Evolutionary conservation across 2,113 vertebrate genomes (phyloP), one percentile per base, ranked within the genome.

Genomic region (Sterna hirundo): DNA sequence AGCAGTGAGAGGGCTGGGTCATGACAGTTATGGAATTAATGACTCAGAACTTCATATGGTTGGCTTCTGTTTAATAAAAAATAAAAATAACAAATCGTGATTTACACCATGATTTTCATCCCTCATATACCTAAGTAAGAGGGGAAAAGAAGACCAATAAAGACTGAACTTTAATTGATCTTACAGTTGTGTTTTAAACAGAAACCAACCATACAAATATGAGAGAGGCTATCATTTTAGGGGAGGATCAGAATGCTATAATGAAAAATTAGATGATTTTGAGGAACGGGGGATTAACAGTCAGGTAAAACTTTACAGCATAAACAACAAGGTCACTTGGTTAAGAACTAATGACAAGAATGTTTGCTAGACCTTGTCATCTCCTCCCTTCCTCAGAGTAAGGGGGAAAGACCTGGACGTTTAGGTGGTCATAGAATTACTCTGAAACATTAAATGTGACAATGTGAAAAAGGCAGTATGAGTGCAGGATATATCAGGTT

Each of bases 1-100:
- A 85, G 72, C 57, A 96, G 34, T 34, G 23, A 94, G 74, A 93
- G 62, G n/a, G 34, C 29, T 90, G 66, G 66, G 32, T 94, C 82
- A 19, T 89, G 86, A 74, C 71, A 85, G 75, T 75, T 94, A 54
- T 2, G 14, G 86, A 89, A 81, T 94, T 87, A 95, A 83, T 87
- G 66, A 70, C 40, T 65, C 42, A 83, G 49, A 92, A 71, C 22
- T 32, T 95, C 46, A 36, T 80, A 40, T 62, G 44, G 25, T 34
- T 89, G 36, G 22, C 47, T 91, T 90, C 52, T 80, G 19, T 51
- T 88, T 36, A 9, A 42, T 61, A 76, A 66, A 49, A 29, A 26
- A 15, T 51, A 22, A 51, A 15, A 62, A 22, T 6, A 55, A 12
- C 4, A 65, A 76, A 40, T 25, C 0, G 0, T 60, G 11, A 66